Conservation (phyloP, 2,888 invertebrate genomes). For the Drosophila nr. fundita region DNA sequence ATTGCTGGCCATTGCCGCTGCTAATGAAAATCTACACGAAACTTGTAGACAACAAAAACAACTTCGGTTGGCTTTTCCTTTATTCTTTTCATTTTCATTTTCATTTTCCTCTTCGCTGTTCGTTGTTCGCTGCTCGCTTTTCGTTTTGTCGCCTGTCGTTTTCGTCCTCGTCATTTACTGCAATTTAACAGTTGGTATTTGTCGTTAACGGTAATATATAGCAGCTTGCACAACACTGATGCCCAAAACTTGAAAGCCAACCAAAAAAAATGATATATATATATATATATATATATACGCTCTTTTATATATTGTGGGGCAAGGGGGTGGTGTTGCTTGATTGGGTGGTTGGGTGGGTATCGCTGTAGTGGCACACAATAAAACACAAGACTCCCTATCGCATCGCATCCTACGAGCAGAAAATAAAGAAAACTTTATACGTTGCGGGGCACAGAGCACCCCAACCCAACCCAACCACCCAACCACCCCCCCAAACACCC, state of each 20-base stretch:
- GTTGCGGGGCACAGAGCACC: background rate
- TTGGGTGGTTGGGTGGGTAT: background rate
- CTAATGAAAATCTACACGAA: conserved; percentile 79
- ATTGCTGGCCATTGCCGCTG: conserved; percentile 58
- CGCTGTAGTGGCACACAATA: background rate
- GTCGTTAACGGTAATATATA: conserved; percentile 59
- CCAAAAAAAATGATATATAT: background rate
- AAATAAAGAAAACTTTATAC: conserved; percentile 34
- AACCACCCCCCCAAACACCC: background rate
- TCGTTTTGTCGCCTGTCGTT: background rate
- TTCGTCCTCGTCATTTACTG: conserved; percentile 47
- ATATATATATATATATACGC: conserved; percentile 5
- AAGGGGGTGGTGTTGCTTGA: background rate
- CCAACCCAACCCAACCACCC: too few species aligned
- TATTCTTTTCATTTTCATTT: conserved; percentile 4
- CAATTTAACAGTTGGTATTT: conserved; percentile 67
- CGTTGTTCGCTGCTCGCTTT: conserved; percentile 5
- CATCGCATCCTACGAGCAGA: conserved; percentile 4
- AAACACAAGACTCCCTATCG: conserved; percentile 2
- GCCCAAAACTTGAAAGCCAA: conserved; percentile 11
- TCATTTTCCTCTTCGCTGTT: conserved; percentile 1
- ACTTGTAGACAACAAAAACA: conserved; percentile 54
- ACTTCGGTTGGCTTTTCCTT: background rate
- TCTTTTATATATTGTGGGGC: background rate
- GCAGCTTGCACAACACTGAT: conserved; percentile 32